Evolutionary conservation across 2,113 vertebrate species (phyloP), one percentile per base, ranked within the genome.

Genomic region (Indicator indicator): DNA sequence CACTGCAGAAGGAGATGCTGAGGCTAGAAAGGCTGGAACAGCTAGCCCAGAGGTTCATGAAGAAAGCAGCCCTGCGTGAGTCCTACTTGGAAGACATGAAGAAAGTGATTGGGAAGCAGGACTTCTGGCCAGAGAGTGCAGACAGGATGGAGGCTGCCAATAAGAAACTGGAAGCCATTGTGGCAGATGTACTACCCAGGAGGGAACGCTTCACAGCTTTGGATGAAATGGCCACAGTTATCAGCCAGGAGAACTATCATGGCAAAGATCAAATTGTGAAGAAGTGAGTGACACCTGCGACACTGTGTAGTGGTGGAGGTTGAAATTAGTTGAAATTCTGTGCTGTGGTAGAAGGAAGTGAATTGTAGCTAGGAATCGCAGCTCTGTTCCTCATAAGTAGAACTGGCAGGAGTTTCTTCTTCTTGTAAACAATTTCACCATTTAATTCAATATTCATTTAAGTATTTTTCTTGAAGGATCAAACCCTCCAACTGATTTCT

Each of bases 21-120:
- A 97, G 97, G 58, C 97, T 99, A 36, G 98, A 99, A 94, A 97
- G 94, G 59, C 97, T 99, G 93, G 99, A 99, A 79, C 98, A 98
- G 42, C 97, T 99, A 40, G 98, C 98, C 11, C 97, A 97, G 97
- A 98, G 95, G 90, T 99, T 99, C 93, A 95, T 88, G 54, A 98
- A 96, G 81, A 99, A 99, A 96, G 99, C 98, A 10, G 94, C 95
- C 3, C 98, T 99, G 84, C 97, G 98, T 89, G 98, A 98, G 55
- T 97, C 97, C 46, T 99, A 99, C 64, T 96, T 99, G 90, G 97
- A 98, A 52, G 98, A 99, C 44, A 98, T 98, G 33, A 94, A 90
- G 71, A 97, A 97, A 72, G 97, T 98, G 77, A 96, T 99, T 30
- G 96, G 93, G 42, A 97, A 97, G 46, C 98, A 98, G 62, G 95